phyloP scores from a whole-genome alignment of 2,888 invertebrate species.

The Troilus luridus region DNA sequence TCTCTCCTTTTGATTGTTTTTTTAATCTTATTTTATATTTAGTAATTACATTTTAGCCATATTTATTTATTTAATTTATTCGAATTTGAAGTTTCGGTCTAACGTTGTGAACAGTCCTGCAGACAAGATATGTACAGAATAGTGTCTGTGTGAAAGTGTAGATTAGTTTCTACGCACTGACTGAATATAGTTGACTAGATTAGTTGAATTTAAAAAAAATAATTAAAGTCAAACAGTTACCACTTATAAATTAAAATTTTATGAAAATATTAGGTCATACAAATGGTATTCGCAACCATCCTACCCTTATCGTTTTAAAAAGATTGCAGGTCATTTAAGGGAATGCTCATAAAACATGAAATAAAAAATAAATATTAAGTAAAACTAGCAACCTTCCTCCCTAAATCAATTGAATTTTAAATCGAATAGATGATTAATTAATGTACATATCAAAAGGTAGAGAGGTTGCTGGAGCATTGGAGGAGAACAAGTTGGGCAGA shows the following conservation, averaged over 20 bases:
- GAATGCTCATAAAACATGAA: background rate
- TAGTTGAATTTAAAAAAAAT: too few species aligned
- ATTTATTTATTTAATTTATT: too few species aligned
- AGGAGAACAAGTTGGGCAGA: conserved; percentile 11
- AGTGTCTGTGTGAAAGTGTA: too few species aligned
- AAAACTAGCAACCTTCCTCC: conserved; percentile 18
- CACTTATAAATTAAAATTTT: background rate
- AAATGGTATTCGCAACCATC: background rate
- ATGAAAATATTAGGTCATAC: background rate
- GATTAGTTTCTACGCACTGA: too few species aligned
- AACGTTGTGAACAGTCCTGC: too few species aligned
- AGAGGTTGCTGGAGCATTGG: background rate
- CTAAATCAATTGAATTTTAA: background rate
- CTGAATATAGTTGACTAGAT: too few species aligned
- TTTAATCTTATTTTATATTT: too few species aligned
- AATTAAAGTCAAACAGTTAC: too few species aligned
- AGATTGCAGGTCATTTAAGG: background rate
- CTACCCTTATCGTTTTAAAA: background rate
- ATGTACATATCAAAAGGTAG: background rate
- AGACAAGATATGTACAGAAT: too few species aligned
- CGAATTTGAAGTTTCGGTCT: too few species aligned
- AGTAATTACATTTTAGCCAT: too few species aligned
- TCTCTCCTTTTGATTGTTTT: too few species aligned
- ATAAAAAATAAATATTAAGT: background rate
- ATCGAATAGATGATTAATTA: background rate